Percentiles rank a stretch among this genome's conserved stretches.
Evolutionary conservation across 2,113 vertebrate genomes (phyloP).

Genomic region (Ictidomys tridecemlineatus): DNA sequence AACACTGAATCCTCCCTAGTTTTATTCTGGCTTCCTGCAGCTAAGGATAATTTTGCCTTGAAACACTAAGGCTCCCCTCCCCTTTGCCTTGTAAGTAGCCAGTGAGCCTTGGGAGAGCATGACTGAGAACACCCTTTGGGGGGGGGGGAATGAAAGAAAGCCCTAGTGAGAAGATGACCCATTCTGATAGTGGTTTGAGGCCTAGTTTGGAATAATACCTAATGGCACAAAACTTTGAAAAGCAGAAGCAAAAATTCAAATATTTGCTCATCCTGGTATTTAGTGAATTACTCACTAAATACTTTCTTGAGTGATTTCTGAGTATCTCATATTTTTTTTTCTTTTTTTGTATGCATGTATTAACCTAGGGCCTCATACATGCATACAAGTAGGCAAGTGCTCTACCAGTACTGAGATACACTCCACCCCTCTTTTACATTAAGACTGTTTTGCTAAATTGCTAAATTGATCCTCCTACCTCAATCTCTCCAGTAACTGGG

Average conservation of each 20-base stretch:
- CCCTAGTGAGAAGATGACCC: background rate
- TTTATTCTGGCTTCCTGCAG: constrained; percentile 52
- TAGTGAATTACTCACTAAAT: background rate
- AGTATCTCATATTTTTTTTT: background rate
- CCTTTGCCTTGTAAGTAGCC: constrained; percentile 67
- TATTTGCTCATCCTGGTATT: background rate
- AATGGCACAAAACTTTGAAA: background rate
- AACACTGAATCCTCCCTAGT: background rate
- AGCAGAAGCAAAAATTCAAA: constrained; percentile 62
- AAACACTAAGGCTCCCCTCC: constrained; percentile 26
- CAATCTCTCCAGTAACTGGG: too few species aligned
- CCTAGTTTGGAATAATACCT: constrained; percentile 38
- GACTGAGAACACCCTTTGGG: constrained; percentile 72
- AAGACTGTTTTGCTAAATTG: background rate
- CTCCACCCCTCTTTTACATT: background rate
- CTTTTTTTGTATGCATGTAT: too few species aligned
- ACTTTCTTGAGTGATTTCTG: background rate
- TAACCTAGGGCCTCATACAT: background rate
- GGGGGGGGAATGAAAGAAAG: constrained; percentile 54
- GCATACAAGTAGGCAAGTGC: background rate
- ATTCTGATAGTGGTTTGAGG: background rate
- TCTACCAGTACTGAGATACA: background rate
- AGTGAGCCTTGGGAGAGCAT: constrained; percentile 30
- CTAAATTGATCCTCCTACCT: background rate
- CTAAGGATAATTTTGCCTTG: constrained; percentile 52